These are phyloP conservation scores for Xestia rhomboidea DNA, from an alignment of 2,888 invertebrate species.

Conservation along the genomic window DNA sequence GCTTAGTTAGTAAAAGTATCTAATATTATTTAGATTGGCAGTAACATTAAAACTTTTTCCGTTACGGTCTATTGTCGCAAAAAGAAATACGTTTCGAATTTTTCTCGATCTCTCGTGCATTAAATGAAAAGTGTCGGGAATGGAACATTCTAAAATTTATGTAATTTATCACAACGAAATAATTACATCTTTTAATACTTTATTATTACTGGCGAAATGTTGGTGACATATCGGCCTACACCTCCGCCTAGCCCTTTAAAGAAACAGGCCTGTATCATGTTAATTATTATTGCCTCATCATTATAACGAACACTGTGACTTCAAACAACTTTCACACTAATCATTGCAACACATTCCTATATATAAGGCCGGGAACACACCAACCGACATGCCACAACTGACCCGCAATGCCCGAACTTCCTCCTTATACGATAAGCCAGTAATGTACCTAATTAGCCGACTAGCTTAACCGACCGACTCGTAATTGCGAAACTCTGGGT, in stretches of 20 bases:
- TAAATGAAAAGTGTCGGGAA: not conserved
- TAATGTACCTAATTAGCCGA: constrained; percentile 53
- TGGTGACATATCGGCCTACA: not conserved
- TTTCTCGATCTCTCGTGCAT: not conserved
- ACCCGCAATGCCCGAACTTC: constrained; percentile 42
- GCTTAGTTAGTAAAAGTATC: not conserved
- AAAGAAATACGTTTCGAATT: not conserved
- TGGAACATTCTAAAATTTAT: not conserved
- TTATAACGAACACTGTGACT: no score
- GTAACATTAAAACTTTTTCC: not conserved
- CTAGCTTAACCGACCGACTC: constrained; percentile 43
- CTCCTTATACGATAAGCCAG: constrained; percentile 55
- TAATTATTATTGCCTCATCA: not conserved
- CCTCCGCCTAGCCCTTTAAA: not conserved
- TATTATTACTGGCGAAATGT: not conserved
- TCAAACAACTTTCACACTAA: not conserved
- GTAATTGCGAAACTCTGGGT: constrained; percentile 57
- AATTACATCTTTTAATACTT: not conserved
- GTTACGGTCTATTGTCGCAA: not conserved
- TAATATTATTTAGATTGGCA: not conserved
- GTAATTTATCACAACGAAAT: not conserved
- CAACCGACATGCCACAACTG: constrained; percentile 30
- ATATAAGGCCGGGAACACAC: not conserved
- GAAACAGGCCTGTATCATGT: not conserved
- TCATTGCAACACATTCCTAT: not conserved